These are phyloP conservation scores for Tetanocera ferruginea DNA, from an alignment of 2,888 invertebrate genomes.

Conservation along the genomic window DNA sequence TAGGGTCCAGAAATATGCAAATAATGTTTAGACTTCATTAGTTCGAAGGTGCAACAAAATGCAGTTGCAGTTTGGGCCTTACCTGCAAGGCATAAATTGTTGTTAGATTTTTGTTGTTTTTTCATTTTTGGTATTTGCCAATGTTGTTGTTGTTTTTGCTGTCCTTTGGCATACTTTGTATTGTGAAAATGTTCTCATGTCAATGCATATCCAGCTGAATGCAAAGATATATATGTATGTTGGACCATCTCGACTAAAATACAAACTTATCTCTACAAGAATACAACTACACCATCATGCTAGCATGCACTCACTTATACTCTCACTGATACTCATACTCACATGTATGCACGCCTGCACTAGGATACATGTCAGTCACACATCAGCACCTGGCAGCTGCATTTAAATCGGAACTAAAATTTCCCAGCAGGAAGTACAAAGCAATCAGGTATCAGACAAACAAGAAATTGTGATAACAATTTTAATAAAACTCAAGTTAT, in stretches of 20 bases:
- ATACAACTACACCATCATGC: neutral
- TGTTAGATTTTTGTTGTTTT: neutral
- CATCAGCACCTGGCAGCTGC: constrained; percentile 28
- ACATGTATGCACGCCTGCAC: neutral
- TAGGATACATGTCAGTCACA: constrained; percentile 15
- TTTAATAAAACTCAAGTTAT: too few relatives aligned
- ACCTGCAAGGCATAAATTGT: neutral
- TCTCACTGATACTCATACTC: neutral
- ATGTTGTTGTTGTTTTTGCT: neutral
- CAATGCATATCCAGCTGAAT: neutral
- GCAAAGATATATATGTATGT: constrained; percentile 7
- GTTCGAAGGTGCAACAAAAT: constrained; percentile 40
- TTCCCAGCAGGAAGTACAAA: too few relatives aligned
- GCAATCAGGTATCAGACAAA: too few relatives aligned
- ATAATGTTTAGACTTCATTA: constrained; percentile 48
- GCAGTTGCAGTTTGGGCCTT: neutral
- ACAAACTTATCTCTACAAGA: neutral
- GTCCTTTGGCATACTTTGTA: neutral
- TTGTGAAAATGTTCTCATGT: neutral
- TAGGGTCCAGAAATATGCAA: constrained; percentile 45
- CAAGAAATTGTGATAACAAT: too few relatives aligned
- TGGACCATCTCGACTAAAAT: neutral
- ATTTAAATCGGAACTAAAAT: neutral
- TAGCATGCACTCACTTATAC: neutral
- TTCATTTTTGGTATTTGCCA: neutral